Conservation (phyloP, 1,140 invertebrate genomes). For the Aphelinus certus region DNA sequence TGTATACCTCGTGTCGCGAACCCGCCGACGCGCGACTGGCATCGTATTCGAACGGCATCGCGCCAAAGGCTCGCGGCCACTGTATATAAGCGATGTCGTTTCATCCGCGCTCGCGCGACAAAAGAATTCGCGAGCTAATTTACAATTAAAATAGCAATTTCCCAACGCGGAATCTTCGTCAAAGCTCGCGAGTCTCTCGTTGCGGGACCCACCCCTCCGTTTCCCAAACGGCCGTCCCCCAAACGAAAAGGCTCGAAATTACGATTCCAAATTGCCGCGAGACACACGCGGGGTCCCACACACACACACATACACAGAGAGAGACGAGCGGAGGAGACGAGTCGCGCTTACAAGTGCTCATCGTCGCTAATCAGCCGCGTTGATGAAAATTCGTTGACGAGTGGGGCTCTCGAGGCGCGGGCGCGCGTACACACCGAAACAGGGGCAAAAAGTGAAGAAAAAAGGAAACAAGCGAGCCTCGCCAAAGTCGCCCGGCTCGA, state of each 20-base stretch:
- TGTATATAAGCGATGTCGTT: too few species aligned
- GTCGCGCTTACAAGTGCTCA: conserved; percentile 11
- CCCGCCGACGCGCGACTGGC: too few species aligned
- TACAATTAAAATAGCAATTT: too few species aligned
- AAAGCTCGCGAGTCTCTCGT: too few species aligned
- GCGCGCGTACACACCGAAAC: conserved; percentile 31
- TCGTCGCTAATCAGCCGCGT: conserved; percentile 29
- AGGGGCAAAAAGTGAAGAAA: background rate
- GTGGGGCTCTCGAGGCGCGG: conserved; percentile 39
- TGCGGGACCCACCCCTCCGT: too few species aligned
- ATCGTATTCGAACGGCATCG: too few species aligned
- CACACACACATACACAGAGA: background rate
- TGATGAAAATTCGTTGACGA: conserved; percentile 27
- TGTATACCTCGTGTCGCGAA: too few species aligned
- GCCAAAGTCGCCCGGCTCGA: background rate
- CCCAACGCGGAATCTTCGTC: too few species aligned
- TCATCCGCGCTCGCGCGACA: too few species aligned
- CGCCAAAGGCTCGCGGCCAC: too few species aligned
- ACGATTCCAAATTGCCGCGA: background rate
- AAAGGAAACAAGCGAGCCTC: background rate
- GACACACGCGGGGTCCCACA: background rate
- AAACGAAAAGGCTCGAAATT: background rate
- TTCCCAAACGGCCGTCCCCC: background rate
- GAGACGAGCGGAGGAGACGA: background rate
- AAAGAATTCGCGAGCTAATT: too few species aligned